A percentile compares a stretch with the other conserved stretches of the same genome.
Conservation (phyloP, 2,888 invertebrate species). For the Schizotus pectinicornis region DNA sequence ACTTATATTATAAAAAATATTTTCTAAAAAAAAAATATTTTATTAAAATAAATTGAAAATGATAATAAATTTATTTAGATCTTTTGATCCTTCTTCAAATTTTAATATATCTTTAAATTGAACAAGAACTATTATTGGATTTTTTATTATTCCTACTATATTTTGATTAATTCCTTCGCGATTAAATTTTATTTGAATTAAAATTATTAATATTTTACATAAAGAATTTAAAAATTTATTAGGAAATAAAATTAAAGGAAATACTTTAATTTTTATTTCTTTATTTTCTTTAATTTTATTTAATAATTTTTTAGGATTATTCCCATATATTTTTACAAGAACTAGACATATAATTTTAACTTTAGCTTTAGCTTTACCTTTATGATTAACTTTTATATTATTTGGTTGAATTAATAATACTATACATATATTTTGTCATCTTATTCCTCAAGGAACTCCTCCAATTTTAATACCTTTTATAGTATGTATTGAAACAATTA, state of each 20-base stretch:
- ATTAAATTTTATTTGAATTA: constrained; percentile 60
- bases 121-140: constrained; percentile 62
- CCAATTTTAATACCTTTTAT: constrained; percentile 71
- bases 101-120: constrained; percentile 65
- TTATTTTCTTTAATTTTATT: constrained; percentile 67
- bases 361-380: constrained; percentile 64
- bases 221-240: constrained; percentile 67
- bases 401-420: constrained; percentile 69
- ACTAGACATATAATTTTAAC: constrained; percentile 70
- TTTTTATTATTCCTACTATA: constrained; percentile 61
- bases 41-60: constrained; percentile 62
- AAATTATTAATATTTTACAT: constrained; percentile 59
- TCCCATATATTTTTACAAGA: constrained; percentile 74
- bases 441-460: constrained; percentile 74
- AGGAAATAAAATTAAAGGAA: constrained; percentile 54
- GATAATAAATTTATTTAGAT: constrained; percentile 72
- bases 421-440: constrained; percentile 69
- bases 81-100: constrained; percentile 69
- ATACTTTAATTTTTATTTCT: constrained; percentile 54
- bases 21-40: constrained; percentile 47
- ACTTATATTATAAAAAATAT: constrained; percentile 47
- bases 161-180: constrained; percentile 66
- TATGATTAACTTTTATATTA: constrained; percentile 71
- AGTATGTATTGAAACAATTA: constrained; percentile 77
- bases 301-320: constrained; percentile 73